Base-by-base conservation (phyloP, 2,888 invertebrate species). In the Andrena bicolor region DNA sequence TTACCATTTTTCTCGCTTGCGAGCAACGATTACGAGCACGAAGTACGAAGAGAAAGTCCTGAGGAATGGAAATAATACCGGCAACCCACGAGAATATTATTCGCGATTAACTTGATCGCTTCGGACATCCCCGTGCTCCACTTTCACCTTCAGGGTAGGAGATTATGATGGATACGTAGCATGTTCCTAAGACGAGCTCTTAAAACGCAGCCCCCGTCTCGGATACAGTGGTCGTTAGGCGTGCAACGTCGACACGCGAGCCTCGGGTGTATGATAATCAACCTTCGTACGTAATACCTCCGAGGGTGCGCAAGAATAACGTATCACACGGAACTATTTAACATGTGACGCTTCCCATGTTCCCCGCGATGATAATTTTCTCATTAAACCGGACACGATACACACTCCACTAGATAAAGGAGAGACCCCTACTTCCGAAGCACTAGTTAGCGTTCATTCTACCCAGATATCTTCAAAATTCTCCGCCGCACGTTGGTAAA, bases 291-390 rank as follows among this genome's bases (percentile, higher is more conserved):
- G 83, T 91, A 90, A 90, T 90, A 86, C 83, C 86, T 89, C 89
- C 89, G 92, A 89, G 91, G 92, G 91, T 90, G 92, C 90, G 92
- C 84, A 90, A 90, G 90, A 88, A 90, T 92, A 91, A 91, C 88
- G 86, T 90, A 91, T 91, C 90, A 88, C 90, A 88, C 87, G 89
- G 90, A 91, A 92, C 10, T 91, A 91, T 92, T 91, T 92, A 92
- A 92, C 92, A 89, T 10, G 51, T 88, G 89, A 89, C 89, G 87
- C 88, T 35, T 65, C 41, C 53, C 23, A 41, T 41, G 41, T 41
- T 41, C 41, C 4, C 41, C 41, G 41, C 5, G 41, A 41, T 16
- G 41, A 41, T 41, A 41, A 41, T 41, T 41, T 41, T 41, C 41
- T 41, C 41, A 41, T 41, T 41, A 41, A 41, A 16, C 13, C 4